phyloP scores from a whole-genome alignment of 1,140 invertebrate species.

The Matsumurasca onukii region DNA sequence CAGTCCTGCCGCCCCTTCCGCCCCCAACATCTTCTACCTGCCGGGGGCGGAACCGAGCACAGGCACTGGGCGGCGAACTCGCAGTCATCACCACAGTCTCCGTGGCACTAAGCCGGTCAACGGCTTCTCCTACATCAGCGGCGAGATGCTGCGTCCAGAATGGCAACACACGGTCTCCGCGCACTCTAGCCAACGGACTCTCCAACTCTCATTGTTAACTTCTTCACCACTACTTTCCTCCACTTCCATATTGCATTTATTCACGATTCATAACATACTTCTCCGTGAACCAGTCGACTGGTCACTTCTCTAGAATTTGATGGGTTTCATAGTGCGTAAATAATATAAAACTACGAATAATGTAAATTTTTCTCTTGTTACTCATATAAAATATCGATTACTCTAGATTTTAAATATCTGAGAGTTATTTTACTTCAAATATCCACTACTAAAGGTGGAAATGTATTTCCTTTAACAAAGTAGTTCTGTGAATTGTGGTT shows the following conservation, averaged over 20 bases:
- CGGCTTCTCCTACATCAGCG: constrained; percentile 73
- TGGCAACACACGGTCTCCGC: constrained; percentile 15
- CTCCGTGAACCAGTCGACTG: background rate
- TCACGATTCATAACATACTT: too few species aligned
- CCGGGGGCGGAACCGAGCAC: constrained; percentile 56
- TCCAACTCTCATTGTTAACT: too few species aligned
- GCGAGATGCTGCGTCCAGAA: constrained; percentile 48
- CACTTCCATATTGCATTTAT: too few species aligned
- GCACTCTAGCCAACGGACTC: constrained; percentile 18
- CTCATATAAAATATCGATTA: too few species aligned
- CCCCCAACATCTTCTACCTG: constrained; percentile 65
- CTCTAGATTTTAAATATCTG: too few species aligned
- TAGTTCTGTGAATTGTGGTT: background rate
- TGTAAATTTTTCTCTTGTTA: too few species aligned
- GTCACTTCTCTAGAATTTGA: background rate
- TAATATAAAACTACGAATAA: too few species aligned
- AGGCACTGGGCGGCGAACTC: constrained; percentile 54
- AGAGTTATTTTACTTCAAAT: background rate
- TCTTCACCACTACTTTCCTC: too few species aligned
- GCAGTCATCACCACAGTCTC: constrained; percentile 47
- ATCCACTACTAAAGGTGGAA: background rate
- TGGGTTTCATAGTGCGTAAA: too few species aligned
- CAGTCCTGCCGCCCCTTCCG: constrained; percentile 72
- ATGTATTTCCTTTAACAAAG: background rate
- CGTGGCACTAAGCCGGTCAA: constrained; percentile 68